Evolutionary conservation across 2,113 vertebrate genomes (phyloP).

Genomic region (Alligator mississippiensis): DNA sequence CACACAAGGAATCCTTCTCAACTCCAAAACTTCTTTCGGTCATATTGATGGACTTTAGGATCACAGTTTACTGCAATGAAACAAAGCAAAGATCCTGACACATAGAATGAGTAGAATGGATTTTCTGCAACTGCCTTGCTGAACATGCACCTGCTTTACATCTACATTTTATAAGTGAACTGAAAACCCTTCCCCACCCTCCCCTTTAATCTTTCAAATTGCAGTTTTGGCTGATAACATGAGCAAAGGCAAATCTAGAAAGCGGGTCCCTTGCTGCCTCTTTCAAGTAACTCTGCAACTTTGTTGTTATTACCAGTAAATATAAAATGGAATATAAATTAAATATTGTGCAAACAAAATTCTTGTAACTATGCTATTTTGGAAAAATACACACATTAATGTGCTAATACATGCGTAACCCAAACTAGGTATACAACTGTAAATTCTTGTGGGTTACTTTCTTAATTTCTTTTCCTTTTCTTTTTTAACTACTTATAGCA

Average conservation of each 20-base stretch:
- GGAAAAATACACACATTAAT: background rate
- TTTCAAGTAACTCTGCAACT: conserved; percentile 58
- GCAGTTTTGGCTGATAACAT: conserved; percentile 74
- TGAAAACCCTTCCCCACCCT: conserved; percentile 34
- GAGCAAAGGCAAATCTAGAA: conserved; percentile 91
- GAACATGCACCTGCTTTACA: conserved; percentile 84
- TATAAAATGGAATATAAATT: conserved; percentile 4
- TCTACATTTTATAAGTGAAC: conserved; percentile 32
- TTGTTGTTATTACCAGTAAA: background rate
- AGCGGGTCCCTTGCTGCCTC: conserved; percentile 76
- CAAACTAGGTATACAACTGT: background rate
- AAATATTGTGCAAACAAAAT: background rate
- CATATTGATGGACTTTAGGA: conserved; percentile 95
- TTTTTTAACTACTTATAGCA: background rate
- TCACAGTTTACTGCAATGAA: conserved; percentile 96
- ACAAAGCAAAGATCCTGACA: conserved; percentile 96
- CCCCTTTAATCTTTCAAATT: conserved; percentile 59
- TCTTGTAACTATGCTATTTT: conserved; percentile 14
- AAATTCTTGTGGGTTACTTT: conserved; percentile 40
- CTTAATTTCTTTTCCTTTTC: background rate
- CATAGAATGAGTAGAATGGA: conserved; percentile 90
- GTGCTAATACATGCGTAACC: conserved; percentile 42
- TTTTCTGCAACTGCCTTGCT: conserved; percentile 83
- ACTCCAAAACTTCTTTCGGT: conserved; percentile 88
- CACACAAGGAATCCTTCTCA: conserved; percentile 85